Conservation (phyloP, 30 jellyfish, hydroid and myxozoan genomes). For the Cassiopea xamachana region DNA sequence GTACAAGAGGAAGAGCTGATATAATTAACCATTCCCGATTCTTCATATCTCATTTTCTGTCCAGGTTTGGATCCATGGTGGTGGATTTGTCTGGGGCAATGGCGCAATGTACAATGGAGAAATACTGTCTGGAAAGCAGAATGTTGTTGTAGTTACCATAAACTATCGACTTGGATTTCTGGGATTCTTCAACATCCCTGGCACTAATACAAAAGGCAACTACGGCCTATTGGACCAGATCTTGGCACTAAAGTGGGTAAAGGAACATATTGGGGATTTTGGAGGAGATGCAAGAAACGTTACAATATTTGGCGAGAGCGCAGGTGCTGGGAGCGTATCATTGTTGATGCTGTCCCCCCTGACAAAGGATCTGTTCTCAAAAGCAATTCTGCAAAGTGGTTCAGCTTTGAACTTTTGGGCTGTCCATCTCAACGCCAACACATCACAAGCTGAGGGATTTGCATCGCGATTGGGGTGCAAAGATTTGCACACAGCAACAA, state of each 20-base stretch:
- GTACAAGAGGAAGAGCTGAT: no score
- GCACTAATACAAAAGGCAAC: constrained; percentile 44
- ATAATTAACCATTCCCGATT: no score
- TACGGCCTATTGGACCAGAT: constrained; percentile 64
- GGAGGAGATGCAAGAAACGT: constrained; percentile 48
- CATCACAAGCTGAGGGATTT: neutral
- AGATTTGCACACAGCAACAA: neutral
- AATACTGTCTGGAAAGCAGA: constrained; percentile 11
- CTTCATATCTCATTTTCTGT: neutral
- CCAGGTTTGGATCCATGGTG: constrained; percentile 75
- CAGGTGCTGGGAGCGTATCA: constrained; percentile 55
- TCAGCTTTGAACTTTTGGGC: constrained; percentile 38
- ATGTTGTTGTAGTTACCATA: constrained; percentile 50
- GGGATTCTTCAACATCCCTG: constrained; percentile 56
- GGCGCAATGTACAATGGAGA: constrained; percentile 39
- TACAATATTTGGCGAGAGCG: constrained; percentile 62
- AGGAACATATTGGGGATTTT: constrained; percentile 30
- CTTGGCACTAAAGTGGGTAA: constrained; percentile 60
- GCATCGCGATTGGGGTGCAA: constrained; percentile 15
- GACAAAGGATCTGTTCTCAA: constrained; percentile 32
- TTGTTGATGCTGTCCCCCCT: constrained; percentile 48
- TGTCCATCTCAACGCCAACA: neutral
- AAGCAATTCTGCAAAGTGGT: constrained; percentile 56
- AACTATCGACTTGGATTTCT: constrained; percentile 70
- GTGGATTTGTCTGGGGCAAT: constrained; percentile 7